Base-by-base conservation (phyloP, 2,113 vertebrate species). In the Tautogolabrus adspersus region DNA sequence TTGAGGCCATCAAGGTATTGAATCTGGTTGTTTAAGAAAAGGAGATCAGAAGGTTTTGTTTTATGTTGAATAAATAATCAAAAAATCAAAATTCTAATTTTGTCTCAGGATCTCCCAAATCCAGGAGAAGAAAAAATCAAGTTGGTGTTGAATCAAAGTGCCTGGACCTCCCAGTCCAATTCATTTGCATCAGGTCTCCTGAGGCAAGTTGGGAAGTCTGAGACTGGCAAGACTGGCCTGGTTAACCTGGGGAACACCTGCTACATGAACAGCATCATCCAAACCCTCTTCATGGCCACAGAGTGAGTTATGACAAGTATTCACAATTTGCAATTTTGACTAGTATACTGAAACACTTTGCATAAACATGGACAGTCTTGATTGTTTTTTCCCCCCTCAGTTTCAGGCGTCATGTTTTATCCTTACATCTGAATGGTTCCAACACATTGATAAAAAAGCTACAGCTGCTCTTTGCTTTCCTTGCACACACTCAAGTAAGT, bases 211-310 rank as follows among this genome's bases (percentile, higher is more conserved):
- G 96, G 95, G 86, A 98, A 98, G 94, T 99, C 98, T 57, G 98
- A 99, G 95, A 99, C 98, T 0, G 98, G 98, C 66, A 99, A 97
- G 94, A 99, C 98, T 8, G 98, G 98, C 70, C 94, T 99, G 58
- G 94, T 99, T 91, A 99, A 99, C 92, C 91, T 99, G 81, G 98
- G 98, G 77, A 99, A 99, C 89, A 99, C 98, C 3, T 99, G 98
- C 90, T 99, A 96, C 88, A 98, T 99, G 96, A 99, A 99, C 91
- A 99, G 98, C 93, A 96, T 99, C 90, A 95, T 99, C 84, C 98
- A 99, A 91, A 97, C 96, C 34, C 94, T 99, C 69, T 99, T 98
- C 90, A 98, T 98, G 97, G 97, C 98, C 82, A 98, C 97, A 73
- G 97, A 99, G 98, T 99, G 93, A 97, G 97, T 96, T 44, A 2